Base-by-base conservation (phyloP, 30 jellyfish, hydroid and myxozoan genomes). In the Pelagia noctiluca region DNA sequence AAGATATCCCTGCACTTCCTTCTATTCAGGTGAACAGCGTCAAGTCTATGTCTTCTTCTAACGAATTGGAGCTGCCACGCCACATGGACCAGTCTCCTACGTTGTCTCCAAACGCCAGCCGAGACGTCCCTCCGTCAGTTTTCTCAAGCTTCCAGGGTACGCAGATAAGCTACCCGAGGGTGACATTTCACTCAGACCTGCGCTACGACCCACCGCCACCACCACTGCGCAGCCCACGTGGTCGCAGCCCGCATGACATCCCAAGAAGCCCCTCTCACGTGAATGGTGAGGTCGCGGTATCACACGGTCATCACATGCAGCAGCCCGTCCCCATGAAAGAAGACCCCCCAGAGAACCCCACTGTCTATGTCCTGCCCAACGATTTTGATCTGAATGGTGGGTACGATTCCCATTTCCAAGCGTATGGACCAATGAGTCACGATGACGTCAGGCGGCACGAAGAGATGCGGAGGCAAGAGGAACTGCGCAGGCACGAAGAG, bases 331-430 rank as follows among this genome's bases (percentile, higher is more conserved):
- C 76, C 19, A 63, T 86, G 74, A 86, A 86, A 63, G 89, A 75
- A 25, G 96, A 86, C 37, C 29, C 89, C 21, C 85, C 83, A 4
- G 99, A 94, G 12, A 89, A 88, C 63, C 99, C 99, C 30, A 95
- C 97, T 0, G 99, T 94, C 42, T 94, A 87, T 57, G 99, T 94
- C 11, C 54, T 94, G 83, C 99, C 99, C 25, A 88, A 94, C 65
- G 99, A 94, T 74, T 94, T 80, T 78, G 99, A 94, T 54, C 49
- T 89, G 73, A 82, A 80, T 28, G 79, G 87, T 1, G 99, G 96
- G 25, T 63, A 89, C 38, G 99, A 94, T 60, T 80, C 94, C 10
- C 98, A 86, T 35, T 63, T 93, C 60, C 64, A 78, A 12, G 82
- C 85, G 25, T 93, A 86, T 66, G 91, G 83, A 2, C 79, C 94